Percentiles rank a stretch among this genome's conserved stretches.
Conservation (phyloP, 2,113 vertebrate species). For the Cottus gobio region DNA sequence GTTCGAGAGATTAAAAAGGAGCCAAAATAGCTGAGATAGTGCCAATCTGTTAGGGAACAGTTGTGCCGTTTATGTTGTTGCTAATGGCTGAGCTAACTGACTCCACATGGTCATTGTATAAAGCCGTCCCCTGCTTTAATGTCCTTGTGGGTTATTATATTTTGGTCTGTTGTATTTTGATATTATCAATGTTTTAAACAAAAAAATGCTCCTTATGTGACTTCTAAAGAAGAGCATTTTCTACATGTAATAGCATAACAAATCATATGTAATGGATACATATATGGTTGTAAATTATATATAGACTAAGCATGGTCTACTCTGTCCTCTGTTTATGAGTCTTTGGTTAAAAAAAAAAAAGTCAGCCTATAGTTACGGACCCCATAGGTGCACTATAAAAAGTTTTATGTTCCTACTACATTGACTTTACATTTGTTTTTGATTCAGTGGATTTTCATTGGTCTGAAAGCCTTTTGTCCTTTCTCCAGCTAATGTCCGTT, state of each 20-base stretch:
- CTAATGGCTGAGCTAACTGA: slow-evolving; percentile 3
- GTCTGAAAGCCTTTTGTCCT: slow-evolving; percentile 49
- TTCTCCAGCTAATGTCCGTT: slow-evolving; percentile 42
- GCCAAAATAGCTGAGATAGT: slow-evolving; percentile 46
- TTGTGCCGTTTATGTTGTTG: slow-evolving; percentile 19
- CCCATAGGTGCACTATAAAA: not conserved
- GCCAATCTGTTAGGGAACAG: slow-evolving; percentile 22
- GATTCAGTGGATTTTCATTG: slow-evolving; percentile 49
- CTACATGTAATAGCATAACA: not conserved
- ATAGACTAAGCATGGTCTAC: not conserved
- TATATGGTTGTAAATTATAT: not conserved
- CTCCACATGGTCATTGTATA: not conserved
- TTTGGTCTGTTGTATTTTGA: not conserved
- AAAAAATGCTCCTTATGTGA: not conserved
- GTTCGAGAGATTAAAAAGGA: slow-evolving; percentile 40
- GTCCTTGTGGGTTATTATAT: not conserved
- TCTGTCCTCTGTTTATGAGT: not conserved
- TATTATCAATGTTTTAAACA: not conserved
- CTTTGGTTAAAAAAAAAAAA: not conserved
- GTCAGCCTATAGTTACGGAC: not conserved
- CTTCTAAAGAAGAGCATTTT: not conserved
- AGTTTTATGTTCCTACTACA: slow-evolving; percentile 15
- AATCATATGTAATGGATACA: not conserved
- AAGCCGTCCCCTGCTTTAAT: not conserved
- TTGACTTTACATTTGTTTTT: slow-evolving; percentile 34